These are phyloP conservation scores for Amniataba percoides DNA, from an alignment of 2,797 vertebrate genomes.

Conservation along the genomic window DNA sequence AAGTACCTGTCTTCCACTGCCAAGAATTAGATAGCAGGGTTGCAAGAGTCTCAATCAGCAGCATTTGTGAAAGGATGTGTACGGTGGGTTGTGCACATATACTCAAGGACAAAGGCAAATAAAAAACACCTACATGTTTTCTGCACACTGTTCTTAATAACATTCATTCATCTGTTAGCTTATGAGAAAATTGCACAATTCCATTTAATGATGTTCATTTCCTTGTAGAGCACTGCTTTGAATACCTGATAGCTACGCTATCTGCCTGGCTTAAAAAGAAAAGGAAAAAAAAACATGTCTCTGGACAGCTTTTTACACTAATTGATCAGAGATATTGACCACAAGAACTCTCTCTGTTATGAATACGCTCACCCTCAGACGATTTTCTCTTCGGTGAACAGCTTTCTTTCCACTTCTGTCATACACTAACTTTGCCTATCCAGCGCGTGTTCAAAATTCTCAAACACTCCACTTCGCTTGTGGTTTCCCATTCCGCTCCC, in stretches of 20 bases:
- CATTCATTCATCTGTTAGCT: background rate
- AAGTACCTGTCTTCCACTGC: slow-evolving; percentile 24
- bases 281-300: slow-evolving; percentile 10
- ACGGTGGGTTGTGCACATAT: no score
- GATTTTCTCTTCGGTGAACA: background rate
- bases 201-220: slow-evolving; percentile 30
- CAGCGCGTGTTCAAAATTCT: slow-evolving; percentile 1
- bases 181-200: background rate
- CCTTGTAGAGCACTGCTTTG: background rate
- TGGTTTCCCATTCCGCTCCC: background rate
- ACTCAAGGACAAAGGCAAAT: no score
- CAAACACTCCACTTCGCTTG: slow-evolving; percentile 2
- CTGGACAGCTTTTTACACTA: slow-evolving; percentile 29
- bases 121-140: background rate
- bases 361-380: background rate
- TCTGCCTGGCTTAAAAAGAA: background rate
- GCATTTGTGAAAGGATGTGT: no score
- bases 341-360: slow-evolving; percentile 6
- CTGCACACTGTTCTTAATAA: background rate
- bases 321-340: slow-evolving; percentile 8
- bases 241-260: slow-evolving; percentile 7
- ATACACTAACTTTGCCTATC: background rate
- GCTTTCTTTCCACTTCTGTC: background rate
- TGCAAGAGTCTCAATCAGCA: background rate
- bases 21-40: slow-evolving; percentile 34